Evolutionary conservation across 2,113 vertebrate species (phyloP).

Genomic region (Muntiacus reevesi): DNA sequence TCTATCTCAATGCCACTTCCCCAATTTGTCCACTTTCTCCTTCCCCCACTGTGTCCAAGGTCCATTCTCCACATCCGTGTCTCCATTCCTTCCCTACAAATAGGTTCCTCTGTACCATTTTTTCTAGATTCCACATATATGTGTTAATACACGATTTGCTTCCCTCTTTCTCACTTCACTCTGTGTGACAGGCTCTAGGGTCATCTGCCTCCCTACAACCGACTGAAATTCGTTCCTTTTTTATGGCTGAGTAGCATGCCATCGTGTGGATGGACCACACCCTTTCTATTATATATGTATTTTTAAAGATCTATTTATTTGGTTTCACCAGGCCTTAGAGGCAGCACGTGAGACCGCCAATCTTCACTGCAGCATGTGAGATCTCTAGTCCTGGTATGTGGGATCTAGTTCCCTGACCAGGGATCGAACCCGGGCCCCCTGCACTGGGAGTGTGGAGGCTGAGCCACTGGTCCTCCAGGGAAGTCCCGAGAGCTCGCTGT

Average conservation of each 20-base stretch:
- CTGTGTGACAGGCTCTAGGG: not conserved
- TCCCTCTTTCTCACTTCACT: not conserved
- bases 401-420: not conserved
- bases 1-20: accelerated
- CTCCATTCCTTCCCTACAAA: not conserved
- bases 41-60: not conserved
- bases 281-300: not conserved
- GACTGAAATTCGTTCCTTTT: not conserved
- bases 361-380: not conserved
- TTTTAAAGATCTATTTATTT: not conserved
- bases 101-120: not conserved
- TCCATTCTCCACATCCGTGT: not conserved
- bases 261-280: not conserved
- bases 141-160: not conserved
- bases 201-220: not conserved
- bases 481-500: accelerated
- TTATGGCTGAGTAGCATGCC: not conserved
- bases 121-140: not conserved
- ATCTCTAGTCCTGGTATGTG: not conserved
- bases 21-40: accelerated
- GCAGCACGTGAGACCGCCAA: accelerated
- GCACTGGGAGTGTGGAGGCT: not conserved
- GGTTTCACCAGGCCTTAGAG: not conserved
- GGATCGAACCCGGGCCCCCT: not conserved
- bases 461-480: not conserved